Percentiles rank a stretch among this genome's conserved stretches.
Evolutionary conservation across 2,888 invertebrate species (phyloP).

Genomic region (Buathra laborator): DNA sequence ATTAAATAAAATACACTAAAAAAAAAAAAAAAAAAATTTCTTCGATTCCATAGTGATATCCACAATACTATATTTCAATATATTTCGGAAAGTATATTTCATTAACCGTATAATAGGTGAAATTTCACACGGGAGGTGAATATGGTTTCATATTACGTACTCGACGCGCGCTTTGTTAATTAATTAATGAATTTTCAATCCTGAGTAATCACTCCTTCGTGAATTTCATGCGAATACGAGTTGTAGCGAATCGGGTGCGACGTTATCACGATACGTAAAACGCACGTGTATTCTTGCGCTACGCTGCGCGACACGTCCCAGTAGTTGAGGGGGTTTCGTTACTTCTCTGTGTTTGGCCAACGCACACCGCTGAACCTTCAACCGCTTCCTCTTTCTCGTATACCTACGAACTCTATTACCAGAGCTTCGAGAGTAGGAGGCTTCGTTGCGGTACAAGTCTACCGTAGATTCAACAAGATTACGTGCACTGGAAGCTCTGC

Average conservation of each 20-base stretch:
- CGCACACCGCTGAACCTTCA: constrained; percentile 8
- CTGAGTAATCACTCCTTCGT: background rate
- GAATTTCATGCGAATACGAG: too few relatives aligned
- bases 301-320: constrained; percentile 29
- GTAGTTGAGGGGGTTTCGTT: constrained; percentile 32
- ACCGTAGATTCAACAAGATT: constrained; percentile 50
- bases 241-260: background rate
- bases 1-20: too few relatives aligned
- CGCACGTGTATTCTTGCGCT: constrained; percentile 30
- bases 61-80: too few relatives aligned
- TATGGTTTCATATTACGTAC: too few relatives aligned
- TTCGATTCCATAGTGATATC: too few relatives aligned
- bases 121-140: too few relatives aligned
- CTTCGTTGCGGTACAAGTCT: constrained; percentile 24
- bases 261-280: constrained; percentile 25
- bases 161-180: too few relatives aligned
- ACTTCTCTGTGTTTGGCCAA: constrained; percentile 17
- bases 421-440: constrained; percentile 13
- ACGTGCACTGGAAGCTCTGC: constrained; percentile 33
- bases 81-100: too few relatives aligned
- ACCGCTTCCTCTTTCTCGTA: constrained; percentile 42
- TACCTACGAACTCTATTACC: constrained; percentile 42
- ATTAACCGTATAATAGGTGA: too few relatives aligned
- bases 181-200: background rate
- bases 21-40: too few relatives aligned